Evolutionary conservation across 2,797 vertebrate species (phyloP), one percentile per base, ranked within the genome.

Genomic region (Furcifer pardalis): DNA sequence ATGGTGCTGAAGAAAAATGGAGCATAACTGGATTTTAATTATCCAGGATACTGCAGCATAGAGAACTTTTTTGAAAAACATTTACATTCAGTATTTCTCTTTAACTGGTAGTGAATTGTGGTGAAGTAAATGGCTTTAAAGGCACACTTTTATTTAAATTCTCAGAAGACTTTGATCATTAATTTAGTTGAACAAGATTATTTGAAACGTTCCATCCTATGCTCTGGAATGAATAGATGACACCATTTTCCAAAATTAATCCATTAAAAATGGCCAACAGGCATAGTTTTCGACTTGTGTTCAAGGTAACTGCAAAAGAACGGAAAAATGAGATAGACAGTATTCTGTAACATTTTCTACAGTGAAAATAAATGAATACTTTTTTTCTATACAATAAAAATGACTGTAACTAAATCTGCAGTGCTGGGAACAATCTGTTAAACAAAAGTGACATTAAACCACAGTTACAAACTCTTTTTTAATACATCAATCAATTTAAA

Each of bases 241-340:
- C 89, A 27, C 94, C 89, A 37, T 94, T 97, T 95, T 99, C 98
- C 25, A 97, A 90, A 90, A 98, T 91, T 76, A 98, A 94, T 73
- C 98, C 98, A 1, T 95, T 88, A 56, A 96, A 83, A 89, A 99
- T 95, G 0, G 97, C 96, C 91, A 96, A 30, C 89, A 98, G 84
- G 2, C 98, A 96, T 15, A 98, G 92, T 66, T 95, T 93, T 35
- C 97, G 95, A 66, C 94, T 97, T 94, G 97, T 95, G 92, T 99
- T 98, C 87, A 99, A 92, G 49, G 98, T 97, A 92, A 99, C 98
- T 99, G 93, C 3, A 81, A 90, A 91, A 91, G 76, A 89, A 90
- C 91, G 30, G 21, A 32, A 35, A 77, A 30, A 74, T 2, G 77
- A 30, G 75, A 68, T 4, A 37, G 25, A 73, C 35, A 65, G 0